Evolutionary conservation across 2,888 invertebrate species (phyloP), one percentile per base, ranked within the genome.

Genomic region (Cephus nigrinus): DNA sequence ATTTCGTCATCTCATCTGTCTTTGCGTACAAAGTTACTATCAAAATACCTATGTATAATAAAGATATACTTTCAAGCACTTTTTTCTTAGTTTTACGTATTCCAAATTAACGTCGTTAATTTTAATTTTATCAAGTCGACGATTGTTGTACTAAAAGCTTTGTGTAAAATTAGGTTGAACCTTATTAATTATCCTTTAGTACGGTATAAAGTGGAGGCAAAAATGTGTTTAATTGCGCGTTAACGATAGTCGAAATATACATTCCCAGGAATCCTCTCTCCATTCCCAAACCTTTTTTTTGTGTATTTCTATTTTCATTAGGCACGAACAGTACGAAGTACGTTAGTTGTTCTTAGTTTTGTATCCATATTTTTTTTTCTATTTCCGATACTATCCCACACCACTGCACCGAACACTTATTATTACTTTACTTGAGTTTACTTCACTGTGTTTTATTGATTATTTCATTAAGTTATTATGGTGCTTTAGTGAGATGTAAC

Each of bases 101-200:
- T 55, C 9, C 40, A 15, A 40, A 40, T 40, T 40, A 40, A 40
- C 23, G 40, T 40, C 55, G 55, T 23, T 35, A 35, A 35, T 12
- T 35, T 35, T 35, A 35, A 12, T 35, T 35, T 12, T 35, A 35
- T 35, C 12, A 35, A 35, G 35, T 35, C 35, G 9, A 55, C 23
- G 23, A 55, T 2, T 9, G 5, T 55, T 55, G 55, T 55, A 55
- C 23, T 55, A 23, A 55, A 23, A 55, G 23, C 23, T 23, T 55
- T 55, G 9, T 55, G 23, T 55, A 55, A 55, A 55, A 55, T 5
- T 23, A 2, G 55, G 23, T 23, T 55, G 55, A 80, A 80, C 78
- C 82, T 82, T 82, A 85, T 82, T 79, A 79, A 35, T 80, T 81
- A 82, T 83, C 79, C 78, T 82, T 75, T 79, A 76, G 69, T 80